phyloP scores from a whole-genome alignment of 1,140 invertebrate genomes.

The Probaryconus sp. region DNA sequence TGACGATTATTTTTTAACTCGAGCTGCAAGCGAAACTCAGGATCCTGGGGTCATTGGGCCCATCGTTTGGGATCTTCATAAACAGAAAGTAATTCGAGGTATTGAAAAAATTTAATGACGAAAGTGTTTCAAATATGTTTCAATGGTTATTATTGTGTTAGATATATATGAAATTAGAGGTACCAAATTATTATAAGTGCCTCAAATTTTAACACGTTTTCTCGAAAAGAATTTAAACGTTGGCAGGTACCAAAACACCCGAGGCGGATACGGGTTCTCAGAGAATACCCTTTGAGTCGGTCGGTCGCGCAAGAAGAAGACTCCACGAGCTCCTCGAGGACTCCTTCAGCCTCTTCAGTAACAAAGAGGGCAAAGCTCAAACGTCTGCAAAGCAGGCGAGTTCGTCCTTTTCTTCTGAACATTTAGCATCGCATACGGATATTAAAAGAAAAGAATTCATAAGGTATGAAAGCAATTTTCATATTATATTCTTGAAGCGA shows the following conservation, averaged over 20 bases:
- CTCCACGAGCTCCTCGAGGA: conserved; percentile 84
- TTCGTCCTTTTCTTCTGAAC: conserved; percentile 58
- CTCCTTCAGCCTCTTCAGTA: conserved; percentile 82
- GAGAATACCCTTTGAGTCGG: conserved; percentile 67
- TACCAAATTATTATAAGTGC: not conserved
- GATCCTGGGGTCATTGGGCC: conserved; percentile 92
- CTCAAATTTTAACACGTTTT: not conserved
- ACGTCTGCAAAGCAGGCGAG: conserved; percentile 40
- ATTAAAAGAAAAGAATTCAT: conserved; percentile 76
- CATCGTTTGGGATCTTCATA: conserved; percentile 87
- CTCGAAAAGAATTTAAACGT: conserved; percentile 27
- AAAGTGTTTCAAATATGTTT: not conserved
- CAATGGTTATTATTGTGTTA: too few species aligned
- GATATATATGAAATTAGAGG: too few species aligned
- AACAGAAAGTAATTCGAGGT: conserved; percentile 69
- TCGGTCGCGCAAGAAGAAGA: conserved; percentile 80
- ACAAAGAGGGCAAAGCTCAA: conserved; percentile 73
- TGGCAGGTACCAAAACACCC: conserved; percentile 35
- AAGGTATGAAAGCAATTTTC: conserved; percentile 69
- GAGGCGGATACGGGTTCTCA: conserved; percentile 65
- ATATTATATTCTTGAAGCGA: not conserved
- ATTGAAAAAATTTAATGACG: conserved; percentile 5
- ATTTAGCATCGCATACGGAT: conserved; percentile 60
- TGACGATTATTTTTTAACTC: conserved; percentile 60
- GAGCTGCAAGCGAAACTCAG: conserved; percentile 76